These are phyloP conservation scores for Fragum fragum DNA, from an alignment of 2,888 invertebrate genomes.

Conservation along the genomic window DNA sequence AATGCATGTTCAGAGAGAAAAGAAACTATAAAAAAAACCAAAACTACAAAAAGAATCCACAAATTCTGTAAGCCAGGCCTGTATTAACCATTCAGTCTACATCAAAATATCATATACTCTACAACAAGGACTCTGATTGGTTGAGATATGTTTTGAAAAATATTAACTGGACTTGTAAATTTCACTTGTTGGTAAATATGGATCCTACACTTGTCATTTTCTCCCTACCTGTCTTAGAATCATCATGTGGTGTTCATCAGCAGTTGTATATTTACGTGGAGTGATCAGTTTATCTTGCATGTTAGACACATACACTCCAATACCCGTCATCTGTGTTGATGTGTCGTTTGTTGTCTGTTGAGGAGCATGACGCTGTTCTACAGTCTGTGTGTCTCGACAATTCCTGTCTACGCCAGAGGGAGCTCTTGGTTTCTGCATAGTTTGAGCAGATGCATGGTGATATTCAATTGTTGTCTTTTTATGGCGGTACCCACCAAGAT, in stretches of 20 bases:
- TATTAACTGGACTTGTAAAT: no score
- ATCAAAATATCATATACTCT: no score
- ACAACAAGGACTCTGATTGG: no score
- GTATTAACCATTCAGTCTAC: no score
- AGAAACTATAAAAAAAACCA: no score
- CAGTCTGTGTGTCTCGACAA: slow-evolving; percentile 87
- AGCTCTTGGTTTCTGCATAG: slow-evolving; percentile 87
- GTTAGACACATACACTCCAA: slow-evolving; percentile 86
- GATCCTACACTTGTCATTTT: no score
- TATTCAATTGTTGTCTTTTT: slow-evolving; percentile 91
- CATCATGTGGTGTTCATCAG: slow-evolving; percentile 83
- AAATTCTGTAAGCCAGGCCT: no score
- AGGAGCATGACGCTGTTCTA: slow-evolving; percentile 78
- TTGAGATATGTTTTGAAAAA: no score
- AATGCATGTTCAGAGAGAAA: no score
- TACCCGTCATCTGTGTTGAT: slow-evolving; percentile 87
- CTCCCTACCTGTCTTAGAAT: slow-evolving; percentile 77
- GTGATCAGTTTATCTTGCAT: slow-evolving; percentile 84
- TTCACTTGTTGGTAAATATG: no score
- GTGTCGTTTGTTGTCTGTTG: slow-evolving; percentile 86
- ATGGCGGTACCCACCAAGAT: slow-evolving; percentile 93
- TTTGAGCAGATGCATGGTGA: slow-evolving; percentile 94
- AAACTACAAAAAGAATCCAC: no score
- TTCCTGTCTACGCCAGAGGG: slow-evolving; percentile 77
- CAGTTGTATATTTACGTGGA: slow-evolving; percentile 85